These are phyloP conservation scores for Tichodroma muraria DNA, from an alignment of 2,113 vertebrate genomes.

Conservation along the genomic window DNA sequence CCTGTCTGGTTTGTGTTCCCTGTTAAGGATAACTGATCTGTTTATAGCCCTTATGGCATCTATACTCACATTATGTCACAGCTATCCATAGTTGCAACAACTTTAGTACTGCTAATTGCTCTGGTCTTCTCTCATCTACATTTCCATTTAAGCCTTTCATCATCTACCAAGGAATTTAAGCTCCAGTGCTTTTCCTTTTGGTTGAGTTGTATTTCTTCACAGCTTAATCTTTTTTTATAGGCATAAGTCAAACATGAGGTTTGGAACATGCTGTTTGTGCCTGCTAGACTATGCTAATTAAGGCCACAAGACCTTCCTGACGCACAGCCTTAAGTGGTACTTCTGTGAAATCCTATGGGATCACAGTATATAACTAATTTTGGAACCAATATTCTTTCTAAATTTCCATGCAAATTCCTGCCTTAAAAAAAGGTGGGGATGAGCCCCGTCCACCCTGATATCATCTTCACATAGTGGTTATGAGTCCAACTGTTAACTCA, in stretches of 20 bases:
- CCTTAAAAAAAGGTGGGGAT: neutral
- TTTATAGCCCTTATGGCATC: neutral
- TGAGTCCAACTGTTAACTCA: neutral
- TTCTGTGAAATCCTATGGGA: neutral
- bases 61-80: neutral
- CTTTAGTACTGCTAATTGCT: neutral
- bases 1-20: neutral
- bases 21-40: neutral
- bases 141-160: neutral
- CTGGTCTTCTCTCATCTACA: neutral
- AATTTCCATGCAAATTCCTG: neutral
- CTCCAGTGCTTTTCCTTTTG: neutral
- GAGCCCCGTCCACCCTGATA: rapidly evolving
- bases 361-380: neutral
- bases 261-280: neutral
- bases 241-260: neutral
- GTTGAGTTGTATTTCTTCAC: neutral
- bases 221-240: neutral
- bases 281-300: neutral
- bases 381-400: neutral
- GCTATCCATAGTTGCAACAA: neutral
- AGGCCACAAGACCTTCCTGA: neutral
- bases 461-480: neutral
- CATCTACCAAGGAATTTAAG: neutral
- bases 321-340: neutral